These are phyloP conservation scores for Choloepus didactylus DNA, from an alignment of 2,797 vertebrate genomes.

Conservation along the genomic window DNA sequence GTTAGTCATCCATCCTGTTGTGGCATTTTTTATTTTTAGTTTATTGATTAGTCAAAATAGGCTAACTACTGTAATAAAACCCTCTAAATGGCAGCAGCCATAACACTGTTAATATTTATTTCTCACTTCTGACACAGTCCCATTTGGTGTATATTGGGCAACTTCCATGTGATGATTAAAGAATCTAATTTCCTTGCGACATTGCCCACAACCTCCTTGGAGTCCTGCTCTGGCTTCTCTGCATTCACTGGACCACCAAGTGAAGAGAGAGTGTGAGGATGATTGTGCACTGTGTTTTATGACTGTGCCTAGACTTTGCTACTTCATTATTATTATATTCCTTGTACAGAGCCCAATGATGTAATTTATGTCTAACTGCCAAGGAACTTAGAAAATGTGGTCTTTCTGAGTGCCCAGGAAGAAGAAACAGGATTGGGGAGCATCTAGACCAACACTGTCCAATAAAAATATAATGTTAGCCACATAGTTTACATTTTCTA, in stretches of 20 bases:
- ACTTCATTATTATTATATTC: neutral
- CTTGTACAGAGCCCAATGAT: neutral
- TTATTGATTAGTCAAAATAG: neutral
- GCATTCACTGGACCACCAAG: neutral
- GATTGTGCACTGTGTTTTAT: neutral
- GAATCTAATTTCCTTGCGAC: neutral
- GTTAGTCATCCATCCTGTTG: neutral
- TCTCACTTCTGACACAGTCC: neutral
- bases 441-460: neutral
- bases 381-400: neutral
- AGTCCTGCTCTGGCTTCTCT: neutral
- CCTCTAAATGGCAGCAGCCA: no score
- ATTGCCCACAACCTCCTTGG: neutral
- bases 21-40: neutral
- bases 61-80: neutral
- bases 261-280: neutral
- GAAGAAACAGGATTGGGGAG: neutral
- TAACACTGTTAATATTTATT: neutral
- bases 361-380: neutral
- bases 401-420: slow-evolving; percentile 20
- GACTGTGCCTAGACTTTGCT: neutral
- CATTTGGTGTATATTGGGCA: neutral
- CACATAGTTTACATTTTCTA: neutral
- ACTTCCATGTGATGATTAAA: neutral
- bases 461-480: neutral